phyloP scores from a whole-genome alignment of 2,888 invertebrate species.

The Drosophila algonquin region DNA sequence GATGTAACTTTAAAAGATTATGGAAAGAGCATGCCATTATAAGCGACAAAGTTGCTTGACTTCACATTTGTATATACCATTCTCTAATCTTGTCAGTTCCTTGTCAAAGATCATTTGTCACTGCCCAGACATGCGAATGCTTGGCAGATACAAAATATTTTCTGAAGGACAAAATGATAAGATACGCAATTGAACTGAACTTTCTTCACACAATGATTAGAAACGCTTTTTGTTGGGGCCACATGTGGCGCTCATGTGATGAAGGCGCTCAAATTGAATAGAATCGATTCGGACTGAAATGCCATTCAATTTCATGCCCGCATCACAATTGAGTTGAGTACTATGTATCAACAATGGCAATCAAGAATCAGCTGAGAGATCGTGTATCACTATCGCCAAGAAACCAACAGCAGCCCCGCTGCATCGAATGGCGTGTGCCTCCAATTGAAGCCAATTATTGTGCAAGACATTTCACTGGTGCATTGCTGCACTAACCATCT shows the following conservation, averaged over 20 bases:
- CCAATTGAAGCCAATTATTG: conserved; percentile 64
- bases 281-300: conserved; percentile 22
- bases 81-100: conserved; percentile 24
- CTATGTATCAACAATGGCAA: not conserved
- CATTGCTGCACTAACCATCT: conserved; percentile 5
- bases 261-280: conserved; percentile 27
- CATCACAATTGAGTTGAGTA: conserved; percentile 17
- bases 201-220: conserved; percentile 65
- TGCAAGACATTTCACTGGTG: conserved; percentile 1
- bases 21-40: not conserved
- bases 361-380: conserved; percentile 48
- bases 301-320: conserved; percentile 26
- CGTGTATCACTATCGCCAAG: conserved; percentile 51
- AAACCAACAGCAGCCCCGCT: conserved; percentile 37
- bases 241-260: conserved; percentile 62
- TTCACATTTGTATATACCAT: too few species aligned
- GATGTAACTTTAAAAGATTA: not conserved
- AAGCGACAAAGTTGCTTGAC: too few species aligned
- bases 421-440: conserved; percentile 22
- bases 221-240: conserved; percentile 22
- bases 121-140: conserved; percentile 24
- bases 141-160: conserved; percentile 36
- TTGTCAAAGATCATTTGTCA: conserved; percentile 33
- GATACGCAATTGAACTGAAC: conserved; percentile 69
- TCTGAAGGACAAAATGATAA: conserved; percentile 75